Evolutionary conservation across 1,140 invertebrate genomes (phyloP).

Genomic region (Nephotettix cincticeps): DNA sequence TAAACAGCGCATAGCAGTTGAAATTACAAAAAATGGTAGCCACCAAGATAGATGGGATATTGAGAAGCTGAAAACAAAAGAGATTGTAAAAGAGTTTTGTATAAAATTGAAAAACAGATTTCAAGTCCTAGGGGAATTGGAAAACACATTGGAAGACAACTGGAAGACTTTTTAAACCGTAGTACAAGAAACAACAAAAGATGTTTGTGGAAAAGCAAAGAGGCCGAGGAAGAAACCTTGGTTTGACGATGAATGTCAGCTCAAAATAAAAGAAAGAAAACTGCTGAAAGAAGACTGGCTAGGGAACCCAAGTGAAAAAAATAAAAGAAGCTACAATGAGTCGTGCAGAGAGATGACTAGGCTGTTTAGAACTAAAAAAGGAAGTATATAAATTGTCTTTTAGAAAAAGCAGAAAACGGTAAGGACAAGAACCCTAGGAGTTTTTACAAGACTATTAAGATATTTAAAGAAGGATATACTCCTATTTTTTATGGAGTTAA

Average conservation of each 20-base stretch:
- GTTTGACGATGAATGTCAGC: constrained; percentile 32
- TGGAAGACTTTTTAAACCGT: constrained; percentile 14
- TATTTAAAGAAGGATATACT: constrained; percentile 30
- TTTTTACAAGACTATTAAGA: constrained; percentile 29
- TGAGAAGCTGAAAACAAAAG: constrained; percentile 2
- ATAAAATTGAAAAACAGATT: not conserved
- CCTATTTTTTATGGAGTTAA: constrained; percentile 8
- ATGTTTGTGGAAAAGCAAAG: constrained; percentile 5
- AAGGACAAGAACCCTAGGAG: constrained; percentile 3
- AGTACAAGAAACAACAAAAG: not conserved
- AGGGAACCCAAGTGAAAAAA: constrained; percentile 14
- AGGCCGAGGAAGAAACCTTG: constrained; percentile 27
- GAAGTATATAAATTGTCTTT: constrained; percentile 13
- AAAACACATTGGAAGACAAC: not conserved
- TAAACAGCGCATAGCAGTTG: constrained; percentile 15
- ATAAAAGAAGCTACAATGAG: constrained; percentile 24
- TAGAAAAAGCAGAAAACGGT: constrained; percentile 24
- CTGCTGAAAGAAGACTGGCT: constrained; percentile 1
- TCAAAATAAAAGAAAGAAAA: constrained; percentile 22
- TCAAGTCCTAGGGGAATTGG: not conserved
- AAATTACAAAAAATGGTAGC: constrained; percentile 3
- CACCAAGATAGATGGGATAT: not conserved
- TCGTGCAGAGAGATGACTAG: too few relatives aligned
- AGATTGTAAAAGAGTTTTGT: not conserved
- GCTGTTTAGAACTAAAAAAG: constrained; percentile 30